phyloP scores from a whole-genome alignment of 2,113 vertebrate genomes.

The Hyla sarda region DNA sequence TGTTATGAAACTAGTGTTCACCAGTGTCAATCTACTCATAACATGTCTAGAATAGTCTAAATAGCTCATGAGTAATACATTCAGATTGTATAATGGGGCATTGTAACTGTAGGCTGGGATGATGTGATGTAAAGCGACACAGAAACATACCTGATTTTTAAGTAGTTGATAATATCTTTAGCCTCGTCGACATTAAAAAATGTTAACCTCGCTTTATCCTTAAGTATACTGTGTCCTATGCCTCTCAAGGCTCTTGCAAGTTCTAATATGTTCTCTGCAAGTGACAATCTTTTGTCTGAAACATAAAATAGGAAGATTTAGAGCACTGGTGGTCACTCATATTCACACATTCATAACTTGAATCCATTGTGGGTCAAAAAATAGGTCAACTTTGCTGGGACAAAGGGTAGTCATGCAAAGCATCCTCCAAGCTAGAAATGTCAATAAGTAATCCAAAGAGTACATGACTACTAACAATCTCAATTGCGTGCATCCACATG shows the following conservation, averaged over 20 bases:
- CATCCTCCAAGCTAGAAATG: neutral
- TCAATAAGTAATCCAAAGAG: neutral
- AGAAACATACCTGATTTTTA: conserved; percentile 50
- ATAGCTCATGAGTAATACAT: neutral
- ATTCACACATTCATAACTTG: neutral
- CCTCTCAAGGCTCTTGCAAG: conserved; percentile 33
- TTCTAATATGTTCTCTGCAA: conserved; percentile 42
- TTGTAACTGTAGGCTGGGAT: neutral
- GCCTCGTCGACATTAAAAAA: conserved; percentile 43
- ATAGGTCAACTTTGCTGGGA: neutral
- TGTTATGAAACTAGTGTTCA: neutral
- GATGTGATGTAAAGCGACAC: neutral
- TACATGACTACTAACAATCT: neutral
- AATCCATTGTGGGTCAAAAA: neutral
- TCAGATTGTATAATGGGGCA: neutral
- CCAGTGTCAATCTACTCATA: neutral
- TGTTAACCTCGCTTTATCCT: neutral
- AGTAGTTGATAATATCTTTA: conserved; percentile 46
- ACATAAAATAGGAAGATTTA: conserved; percentile 14
- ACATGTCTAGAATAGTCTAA: neutral
- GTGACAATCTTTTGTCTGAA: conserved; percentile 41
- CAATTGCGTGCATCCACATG: neutral
- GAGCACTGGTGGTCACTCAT: too few species aligned
- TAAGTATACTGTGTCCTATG: conserved; percentile 33
- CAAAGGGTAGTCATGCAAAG: neutral